Conservation (phyloP, 2,888 invertebrate species). For the Agrotis puta region DNA sequence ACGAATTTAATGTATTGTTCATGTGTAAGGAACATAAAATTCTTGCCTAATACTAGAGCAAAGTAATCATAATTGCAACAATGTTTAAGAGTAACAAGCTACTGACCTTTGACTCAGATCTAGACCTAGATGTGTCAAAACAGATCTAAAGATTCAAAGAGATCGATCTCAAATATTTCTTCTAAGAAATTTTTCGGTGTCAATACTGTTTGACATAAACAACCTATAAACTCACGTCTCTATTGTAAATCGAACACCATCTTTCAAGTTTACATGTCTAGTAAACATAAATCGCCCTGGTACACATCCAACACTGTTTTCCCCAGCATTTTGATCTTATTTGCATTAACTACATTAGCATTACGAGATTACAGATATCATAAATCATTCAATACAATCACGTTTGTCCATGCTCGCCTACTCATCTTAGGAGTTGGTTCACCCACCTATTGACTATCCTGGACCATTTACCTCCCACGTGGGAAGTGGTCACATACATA, state of each 20-base stretch:
- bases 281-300: constrained; percentile 44
- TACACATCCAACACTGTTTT: constrained; percentile 45
- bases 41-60: constrained; percentile 54
- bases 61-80: constrained; percentile 46
- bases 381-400: constrained; percentile 74
- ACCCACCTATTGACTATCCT: constrained; percentile 70
- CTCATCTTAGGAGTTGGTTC: constrained; percentile 69
- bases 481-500: constrained; percentile 42
- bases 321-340: constrained; percentile 55
- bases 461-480: constrained; percentile 77
- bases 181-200: constrained; percentile 5
- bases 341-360: constrained; percentile 73
- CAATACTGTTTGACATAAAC: constrained; percentile 19
- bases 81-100: constrained; percentile 32
- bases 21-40: constrained; percentile 60
- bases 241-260: constrained; percentile 25
- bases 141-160: constrained; percentile 14
- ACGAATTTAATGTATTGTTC: constrained; percentile 75
- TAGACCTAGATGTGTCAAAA: constrained; percentile 23
- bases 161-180: constrained; percentile 10
- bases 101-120: constrained; percentile 46
- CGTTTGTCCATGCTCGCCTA: constrained; percentile 69
- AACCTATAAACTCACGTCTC: neutral
- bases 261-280: constrained; percentile 41
- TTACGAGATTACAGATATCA: constrained; percentile 72